Conservation (phyloP, 2,113 vertebrate species). For the Lontra canadensis region DNA sequence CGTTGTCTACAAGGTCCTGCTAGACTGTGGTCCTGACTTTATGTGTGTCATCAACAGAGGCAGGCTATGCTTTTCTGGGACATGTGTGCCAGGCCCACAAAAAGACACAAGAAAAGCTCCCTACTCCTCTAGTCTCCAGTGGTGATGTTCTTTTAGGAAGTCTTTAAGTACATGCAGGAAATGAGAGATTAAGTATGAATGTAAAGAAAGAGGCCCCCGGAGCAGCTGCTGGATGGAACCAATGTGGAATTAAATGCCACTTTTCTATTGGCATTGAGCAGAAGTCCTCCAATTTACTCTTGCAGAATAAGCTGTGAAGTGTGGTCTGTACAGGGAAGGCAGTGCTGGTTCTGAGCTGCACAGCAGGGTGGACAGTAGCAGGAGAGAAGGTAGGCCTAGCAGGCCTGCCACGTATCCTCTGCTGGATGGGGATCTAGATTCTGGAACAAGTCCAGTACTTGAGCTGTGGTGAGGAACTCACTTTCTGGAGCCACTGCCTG, state of each 20-base stretch:
- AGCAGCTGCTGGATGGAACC: background rate
- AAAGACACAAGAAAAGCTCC: background rate
- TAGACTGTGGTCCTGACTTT: background rate
- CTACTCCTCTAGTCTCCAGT: background rate
- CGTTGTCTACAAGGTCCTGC: too few species aligned
- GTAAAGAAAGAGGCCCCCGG: fast-evolving
- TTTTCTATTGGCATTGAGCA: background rate
- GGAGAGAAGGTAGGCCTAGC: background rate
- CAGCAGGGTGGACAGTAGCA: background rate
- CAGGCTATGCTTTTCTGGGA: background rate
- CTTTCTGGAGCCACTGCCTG: background rate
- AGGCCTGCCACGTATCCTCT: too few species aligned
- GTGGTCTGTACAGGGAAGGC: background rate
- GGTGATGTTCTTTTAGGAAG: background rate
- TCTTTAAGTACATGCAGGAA: background rate
- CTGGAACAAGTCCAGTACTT: fast-evolving
- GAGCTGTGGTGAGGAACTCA: background rate
- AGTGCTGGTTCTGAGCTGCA: background rate
- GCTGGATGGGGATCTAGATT: background rate
- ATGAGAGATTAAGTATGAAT: background rate
- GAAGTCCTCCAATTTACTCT: background rate
- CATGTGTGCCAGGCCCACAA: background rate
- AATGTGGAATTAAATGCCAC: fast-evolving
- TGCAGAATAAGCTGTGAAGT: background rate
- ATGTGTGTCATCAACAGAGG: background rate